Evolutionary conservation across 2,888 invertebrate genomes (phyloP), one percentile per base, ranked within the genome.

Genomic region (Drosophila falleni): DNA sequence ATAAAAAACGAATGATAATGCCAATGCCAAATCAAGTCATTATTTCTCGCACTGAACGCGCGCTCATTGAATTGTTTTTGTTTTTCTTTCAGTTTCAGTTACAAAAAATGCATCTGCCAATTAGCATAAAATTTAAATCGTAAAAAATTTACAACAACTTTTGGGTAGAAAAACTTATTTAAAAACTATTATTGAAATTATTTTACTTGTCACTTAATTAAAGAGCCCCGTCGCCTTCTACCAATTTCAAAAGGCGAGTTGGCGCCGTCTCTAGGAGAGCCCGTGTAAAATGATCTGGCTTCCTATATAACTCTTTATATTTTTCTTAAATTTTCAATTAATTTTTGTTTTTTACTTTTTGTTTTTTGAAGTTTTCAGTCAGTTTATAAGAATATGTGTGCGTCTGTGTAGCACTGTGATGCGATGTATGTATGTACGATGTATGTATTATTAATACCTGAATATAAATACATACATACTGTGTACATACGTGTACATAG

Each of bases 81-180:
- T 23, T 3, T 15, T 16, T 33, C 41, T 29, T 46, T 41, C 31
- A 50, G 46, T 60, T 47, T 55, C 37, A 50, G 54, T 61, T 61
- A 31, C 71, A 82, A 82, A 86, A 87, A 70, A 80, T 74, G 66
- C 78, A 68, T 63, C 76, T 70, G 89, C 90, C 90, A 85, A 85
- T 85, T 84, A 71, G 70, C 71, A 61, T 75, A 68, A 87, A 87
- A 78, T 80, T 86, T 74, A 56, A 87, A 89, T 75, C 69, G 81
- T 86, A 86, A 86, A 86, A 86, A 86, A 78, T 81, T 79, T 90
- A 89, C 90, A 89, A 86, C 80, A 82, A 78, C 71, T 71, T 54
- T 68, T 55, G 82, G 82, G 90, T 89, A 89, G 89, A 87, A 87
- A 86, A 87, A 87, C 90, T 77, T 87, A 89, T 90, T 77, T 87